Conservation (phyloP, 1,140 invertebrate species). For the Wasmannia auropunctata region DNA sequence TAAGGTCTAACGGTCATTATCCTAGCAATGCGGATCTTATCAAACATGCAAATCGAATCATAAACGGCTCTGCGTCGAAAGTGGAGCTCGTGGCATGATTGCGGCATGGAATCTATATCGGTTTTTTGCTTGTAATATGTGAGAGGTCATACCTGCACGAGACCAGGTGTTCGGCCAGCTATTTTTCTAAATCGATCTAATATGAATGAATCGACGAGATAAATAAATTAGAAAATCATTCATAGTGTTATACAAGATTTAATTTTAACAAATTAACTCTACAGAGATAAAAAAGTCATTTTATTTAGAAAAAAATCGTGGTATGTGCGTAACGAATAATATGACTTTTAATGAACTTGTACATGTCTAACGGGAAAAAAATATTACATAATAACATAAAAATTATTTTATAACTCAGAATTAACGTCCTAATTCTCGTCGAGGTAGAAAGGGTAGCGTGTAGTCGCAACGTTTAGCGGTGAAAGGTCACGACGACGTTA, state of each 20-base stretch:
- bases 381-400: background rate
- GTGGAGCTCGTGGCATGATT: constrained; percentile 43
- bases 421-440: background rate
- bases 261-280: background rate
- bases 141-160: background rate
- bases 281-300: background rate
- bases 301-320: background rate
- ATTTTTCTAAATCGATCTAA: background rate
- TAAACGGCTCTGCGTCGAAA: constrained; percentile 61
- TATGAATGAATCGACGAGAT: background rate
- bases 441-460: background rate
- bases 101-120: constrained; percentile 27
- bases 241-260: background rate
- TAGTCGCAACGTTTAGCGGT: background rate
- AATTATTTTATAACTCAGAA: background rate
- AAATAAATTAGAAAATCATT: background rate
- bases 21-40: constrained; percentile 62
- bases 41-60: constrained; percentile 66
- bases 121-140: constrained; percentile 26
- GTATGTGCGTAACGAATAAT: background rate
- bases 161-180: background rate
- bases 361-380: background rate
- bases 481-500: background rate
- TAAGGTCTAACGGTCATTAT: constrained; percentile 68
- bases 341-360: background rate